Evolutionary conservation across 2,888 invertebrate genomes (phyloP).

Genomic region (Nephrotoma appendiculata): DNA sequence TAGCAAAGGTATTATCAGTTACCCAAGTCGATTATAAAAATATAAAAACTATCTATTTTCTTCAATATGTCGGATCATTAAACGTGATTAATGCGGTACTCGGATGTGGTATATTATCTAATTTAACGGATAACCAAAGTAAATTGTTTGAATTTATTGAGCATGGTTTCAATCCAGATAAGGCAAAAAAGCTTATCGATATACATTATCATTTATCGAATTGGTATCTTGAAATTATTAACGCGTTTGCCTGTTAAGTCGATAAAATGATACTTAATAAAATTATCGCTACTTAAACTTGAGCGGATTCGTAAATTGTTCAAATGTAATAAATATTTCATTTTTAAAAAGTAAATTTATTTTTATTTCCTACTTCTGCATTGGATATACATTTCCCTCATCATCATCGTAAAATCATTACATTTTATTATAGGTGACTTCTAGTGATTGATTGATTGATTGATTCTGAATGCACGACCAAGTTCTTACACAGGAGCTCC

Average conservation of each 20-base stretch:
- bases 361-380: no score
- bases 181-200: constrained; percentile 41
- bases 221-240: constrained; percentile 66
- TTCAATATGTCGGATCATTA: constrained; percentile 48
- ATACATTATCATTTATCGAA: constrained; percentile 59
- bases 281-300: constrained; percentile 38
- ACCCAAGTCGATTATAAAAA: no score
- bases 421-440: no score
- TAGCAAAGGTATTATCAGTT: no score
- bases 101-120: constrained; percentile 66
- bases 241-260: constrained; percentile 54
- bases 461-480: no score
- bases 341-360: no score
- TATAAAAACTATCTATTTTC: constrained; percentile 49
- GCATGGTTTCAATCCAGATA: constrained; percentile 26
- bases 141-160: constrained; percentile 34
- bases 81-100: constrained; percentile 67
- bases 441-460: no score
- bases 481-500: no score
- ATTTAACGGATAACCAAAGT: constrained; percentile 36
- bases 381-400: no score
- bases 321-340: no score
- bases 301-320: constrained; percentile 33
- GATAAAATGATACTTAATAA: constrained; percentile 39
- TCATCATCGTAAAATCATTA: no score